A percentile compares a stretch with the other conserved stretches of the same genome.
phyloP scores from a whole-genome alignment of 23 tunicate genomes.

The Halocynthia roretzi region DNA sequence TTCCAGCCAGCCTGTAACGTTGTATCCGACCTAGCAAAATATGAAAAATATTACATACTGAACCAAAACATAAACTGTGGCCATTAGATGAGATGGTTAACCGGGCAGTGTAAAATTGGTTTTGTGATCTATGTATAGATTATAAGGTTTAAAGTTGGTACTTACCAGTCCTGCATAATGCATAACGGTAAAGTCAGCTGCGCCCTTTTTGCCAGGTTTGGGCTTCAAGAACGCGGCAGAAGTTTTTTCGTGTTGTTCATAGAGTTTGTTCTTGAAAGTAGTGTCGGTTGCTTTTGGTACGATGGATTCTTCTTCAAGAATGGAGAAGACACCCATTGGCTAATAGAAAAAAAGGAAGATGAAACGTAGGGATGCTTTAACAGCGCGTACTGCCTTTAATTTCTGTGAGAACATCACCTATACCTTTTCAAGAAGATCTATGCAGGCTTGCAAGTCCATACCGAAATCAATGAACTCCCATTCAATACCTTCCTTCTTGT shows the following conservation, averaged over 20 bases:
- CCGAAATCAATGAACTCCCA: constrained; percentile 97
- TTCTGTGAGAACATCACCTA: background rate
- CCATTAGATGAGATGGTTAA: too few relatives aligned
- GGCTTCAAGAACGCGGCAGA: constrained; percentile 78
- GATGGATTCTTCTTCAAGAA: constrained; percentile 94
- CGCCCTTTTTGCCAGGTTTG: constrained; percentile 59
- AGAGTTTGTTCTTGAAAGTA: constrained; percentile 83
- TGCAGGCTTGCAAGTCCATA: constrained; percentile 92
- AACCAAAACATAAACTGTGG: too few relatives aligned
- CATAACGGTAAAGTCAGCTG: constrained; percentile 68
- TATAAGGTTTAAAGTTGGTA: background rate
- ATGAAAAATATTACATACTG: background rate
- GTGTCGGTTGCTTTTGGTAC: constrained; percentile 98
- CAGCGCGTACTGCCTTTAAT: too few relatives aligned
- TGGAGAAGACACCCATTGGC: constrained; percentile 97
- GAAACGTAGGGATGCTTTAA: background rate
- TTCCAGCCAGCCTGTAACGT: constrained; percentile 87
- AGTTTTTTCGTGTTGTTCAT: constrained; percentile 69
- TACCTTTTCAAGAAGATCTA: constrained; percentile 95
- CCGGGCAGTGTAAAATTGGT: too few relatives aligned
- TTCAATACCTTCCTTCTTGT: constrained; percentile 97
- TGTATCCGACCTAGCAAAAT: constrained; percentile 70
- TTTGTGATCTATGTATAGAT: too few relatives aligned
- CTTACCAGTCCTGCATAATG: constrained; percentile 93
- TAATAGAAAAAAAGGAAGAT: background rate